These are phyloP conservation scores for Bombyx mori DNA, from an alignment of 1,140 invertebrate genomes.

Conservation along the genomic window DNA sequence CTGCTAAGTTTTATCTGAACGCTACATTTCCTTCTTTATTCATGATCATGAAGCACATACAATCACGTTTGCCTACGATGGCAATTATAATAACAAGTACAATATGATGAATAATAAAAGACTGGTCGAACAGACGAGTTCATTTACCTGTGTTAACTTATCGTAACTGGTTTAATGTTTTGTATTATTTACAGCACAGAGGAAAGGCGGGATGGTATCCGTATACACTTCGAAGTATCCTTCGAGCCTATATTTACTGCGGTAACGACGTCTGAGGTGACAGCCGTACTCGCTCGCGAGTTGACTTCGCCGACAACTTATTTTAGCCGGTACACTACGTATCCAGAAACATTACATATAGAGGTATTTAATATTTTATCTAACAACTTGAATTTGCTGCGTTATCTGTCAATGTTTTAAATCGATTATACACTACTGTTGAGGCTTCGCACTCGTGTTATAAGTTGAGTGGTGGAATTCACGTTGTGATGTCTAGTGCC, in stretches of 20 bases:
- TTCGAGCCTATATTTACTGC: constrained; percentile 63
- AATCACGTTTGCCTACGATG: neutral
- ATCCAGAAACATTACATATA: constrained; percentile 45
- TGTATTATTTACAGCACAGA: constrained; percentile 32
- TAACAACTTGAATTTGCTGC: neutral
- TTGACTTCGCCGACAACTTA: constrained; percentile 23
- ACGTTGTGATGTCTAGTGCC: no score
- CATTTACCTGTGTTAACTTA: neutral
- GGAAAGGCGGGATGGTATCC: constrained; percentile 27
- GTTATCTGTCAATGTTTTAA: no score
- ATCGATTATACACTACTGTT: no score
- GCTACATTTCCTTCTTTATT: no score
- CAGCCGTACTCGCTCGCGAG: constrained; percentile 34
- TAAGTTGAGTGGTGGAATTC: no score
- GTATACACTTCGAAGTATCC: constrained; percentile 59
- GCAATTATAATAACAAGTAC: neutral
- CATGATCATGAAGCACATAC: neutral
- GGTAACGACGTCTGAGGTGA: constrained; percentile 48
- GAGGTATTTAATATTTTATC: constrained; percentile 29
- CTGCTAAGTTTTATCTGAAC: no score
- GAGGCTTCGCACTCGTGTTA: no score
- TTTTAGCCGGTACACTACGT: constrained; percentile 26
- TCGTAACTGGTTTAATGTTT: neutral
- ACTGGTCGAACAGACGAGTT: no score
- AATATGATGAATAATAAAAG: neutral